Evolutionary conservation across 2,888 invertebrate species (phyloP), one percentile per base, ranked within the genome.

Genomic region (Amiota communis): DNA sequence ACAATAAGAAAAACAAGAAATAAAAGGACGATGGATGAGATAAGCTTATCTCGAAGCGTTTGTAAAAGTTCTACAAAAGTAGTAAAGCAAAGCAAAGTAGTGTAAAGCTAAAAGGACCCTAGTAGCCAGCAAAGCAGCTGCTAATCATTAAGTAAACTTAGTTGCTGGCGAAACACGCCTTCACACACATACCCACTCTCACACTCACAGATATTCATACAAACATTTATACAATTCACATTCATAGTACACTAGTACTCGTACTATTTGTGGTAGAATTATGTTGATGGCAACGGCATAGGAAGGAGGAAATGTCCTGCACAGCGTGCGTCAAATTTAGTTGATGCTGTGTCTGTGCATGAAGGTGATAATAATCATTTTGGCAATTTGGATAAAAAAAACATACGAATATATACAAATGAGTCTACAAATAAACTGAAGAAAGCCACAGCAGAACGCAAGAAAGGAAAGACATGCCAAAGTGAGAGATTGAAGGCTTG

Each of bases 291-390:
- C 53, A 15, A 56, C 23, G 13, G 20, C 61, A 23, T 13, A 23
- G 23, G 12, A 23, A 13, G 36, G 61, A 36, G 3, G 63, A 8
- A n/a, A 63, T 12, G 46, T 23, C 9, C 17, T 17, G 59, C 20
- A 53, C 53, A 53, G 53, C 11, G 3, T 23, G 46, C 36, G 3
- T 46, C 6, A 46, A 46, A 6, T 63, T 13, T 36, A 46, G 46
- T 36, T 12, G n/a, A 15, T 23, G 13, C 36, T 15, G 63, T 49
- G 70, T 47, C 72, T 72, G 65, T 15, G 47, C 67, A 53, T 56
- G 73, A 77, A 83, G 83, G 86, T 83, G 83, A 83, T 83, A 83
- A 83, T 83, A 83, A 83, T 83, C 83, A 82, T 83, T 77, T 68
- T 78, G 83, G 77, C 86, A 79, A 77, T 82, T 85, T 36, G 36